Evolutionary conservation across 1,140 invertebrate genomes (phyloP).

Genomic region (Pentalonia nigronervosa): DNA sequence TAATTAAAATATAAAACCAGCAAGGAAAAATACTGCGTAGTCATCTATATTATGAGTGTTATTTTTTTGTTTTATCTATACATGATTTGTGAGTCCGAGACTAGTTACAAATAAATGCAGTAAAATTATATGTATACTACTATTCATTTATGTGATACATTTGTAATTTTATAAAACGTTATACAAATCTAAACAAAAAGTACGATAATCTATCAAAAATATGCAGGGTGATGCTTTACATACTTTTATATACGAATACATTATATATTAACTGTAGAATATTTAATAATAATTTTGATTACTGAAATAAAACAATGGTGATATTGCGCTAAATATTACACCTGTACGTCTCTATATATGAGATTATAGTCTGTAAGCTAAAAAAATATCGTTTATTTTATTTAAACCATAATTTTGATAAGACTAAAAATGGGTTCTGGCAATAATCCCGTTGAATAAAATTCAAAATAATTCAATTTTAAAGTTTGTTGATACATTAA

Average conservation of each 20-base stretch:
- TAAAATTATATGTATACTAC: not conserved
- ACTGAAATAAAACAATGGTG: not conserved
- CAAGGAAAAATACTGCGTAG: not conserved
- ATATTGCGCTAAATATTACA: not conserved
- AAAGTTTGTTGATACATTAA: not conserved
- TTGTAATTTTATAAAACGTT: fast-evolving
- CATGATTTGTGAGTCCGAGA: not conserved
- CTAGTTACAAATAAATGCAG: not conserved
- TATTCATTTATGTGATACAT: not conserved
- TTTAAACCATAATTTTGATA: not conserved
- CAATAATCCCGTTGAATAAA: not conserved
- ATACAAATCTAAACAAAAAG: not conserved
- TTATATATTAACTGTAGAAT: not conserved
- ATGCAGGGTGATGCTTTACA: not conserved
- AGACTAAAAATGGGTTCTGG: not conserved
- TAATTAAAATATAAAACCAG: not conserved
- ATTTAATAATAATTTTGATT: not conserved
- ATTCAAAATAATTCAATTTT: not conserved
- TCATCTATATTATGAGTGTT: not conserved
- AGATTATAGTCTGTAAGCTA: not conserved
- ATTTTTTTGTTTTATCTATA: not conserved
- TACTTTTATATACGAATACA: not conserved
- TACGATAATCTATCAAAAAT: not conserved
- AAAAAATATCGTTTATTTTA: not conserved
- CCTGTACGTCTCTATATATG: not conserved